Evolutionary conservation across 2,797 vertebrate genomes (phyloP).

Genomic region (Leucoraja ocellata): DNA sequence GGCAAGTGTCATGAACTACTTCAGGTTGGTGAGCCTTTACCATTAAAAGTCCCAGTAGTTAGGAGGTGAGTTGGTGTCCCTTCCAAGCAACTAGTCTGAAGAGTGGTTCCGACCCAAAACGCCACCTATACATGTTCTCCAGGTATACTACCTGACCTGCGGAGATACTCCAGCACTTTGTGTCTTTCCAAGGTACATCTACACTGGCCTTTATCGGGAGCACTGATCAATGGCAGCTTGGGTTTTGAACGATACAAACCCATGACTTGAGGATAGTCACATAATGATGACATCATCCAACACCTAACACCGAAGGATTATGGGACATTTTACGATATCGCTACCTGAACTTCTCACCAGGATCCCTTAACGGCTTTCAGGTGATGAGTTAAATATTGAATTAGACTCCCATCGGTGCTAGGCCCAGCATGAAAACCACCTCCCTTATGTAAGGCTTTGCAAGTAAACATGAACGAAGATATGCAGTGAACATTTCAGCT

Average conservation of each 20-base stretch:
- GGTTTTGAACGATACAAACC: too few species aligned
- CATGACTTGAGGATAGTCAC: too few species aligned
- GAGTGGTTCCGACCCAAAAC: too few species aligned
- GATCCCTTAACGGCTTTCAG: neutral
- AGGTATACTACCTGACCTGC: too few species aligned
- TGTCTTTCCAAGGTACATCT: too few species aligned
- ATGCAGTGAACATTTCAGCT: neutral
- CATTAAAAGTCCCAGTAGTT: neutral
- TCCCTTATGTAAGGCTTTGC: neutral
- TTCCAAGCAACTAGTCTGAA: too few species aligned
- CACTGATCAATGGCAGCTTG: too few species aligned
- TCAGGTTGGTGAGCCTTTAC: neutral
- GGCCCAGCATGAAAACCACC: neutral
- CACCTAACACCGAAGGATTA: neutral
- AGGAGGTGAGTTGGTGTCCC: too few species aligned
- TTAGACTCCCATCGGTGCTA: neutral
- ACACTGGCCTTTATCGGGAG: too few species aligned
- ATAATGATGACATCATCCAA: neutral
- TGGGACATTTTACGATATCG: neutral
- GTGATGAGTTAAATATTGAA: neutral
- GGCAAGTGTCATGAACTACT: neutral
- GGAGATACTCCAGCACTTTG: too few species aligned
- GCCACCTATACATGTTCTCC: too few species aligned
- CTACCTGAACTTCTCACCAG: neutral
- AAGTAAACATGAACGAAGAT: neutral